Evolutionary conservation across 2,888 invertebrate genomes (phyloP), one percentile per base, ranked within the genome.

Genomic region (Doris montereyensis): DNA sequence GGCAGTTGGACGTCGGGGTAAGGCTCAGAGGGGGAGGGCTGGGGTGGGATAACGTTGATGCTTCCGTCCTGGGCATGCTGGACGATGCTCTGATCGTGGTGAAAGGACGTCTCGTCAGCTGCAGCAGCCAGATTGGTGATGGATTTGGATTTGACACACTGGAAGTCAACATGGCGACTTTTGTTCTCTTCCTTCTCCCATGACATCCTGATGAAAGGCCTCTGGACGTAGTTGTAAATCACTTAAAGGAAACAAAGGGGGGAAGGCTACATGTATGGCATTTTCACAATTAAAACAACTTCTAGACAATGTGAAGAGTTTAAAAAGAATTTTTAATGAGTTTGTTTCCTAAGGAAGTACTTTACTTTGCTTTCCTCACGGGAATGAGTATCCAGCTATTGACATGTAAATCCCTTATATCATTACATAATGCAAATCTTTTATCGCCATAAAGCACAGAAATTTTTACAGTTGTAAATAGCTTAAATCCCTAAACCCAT

Each of bases 141-240:
- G 0, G 97, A 97, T 90, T 99, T 98, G 1, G 97, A 97, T 92
- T 98, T 98, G 77, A 99, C 97, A 90, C 98, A 99, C 93, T 99
- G 97, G 83, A 99, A 99, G 92, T 99, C 99, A 0, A 99, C 99
- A 90, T 99, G 99, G 0, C 99, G 94, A 89, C 97, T 97, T 90
- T 98, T 98, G 0, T 98, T 99, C 89, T 99, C 99, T 89, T 99
- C 99, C 88, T 99, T 99, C 91, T 99, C 99, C 99, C 99, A 99
- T 0, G 97, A 97, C 96, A 97, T 97, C 90, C 98, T 97, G 76
- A 99, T 96, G 92, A 99, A 99, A 0, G 99, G 99, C 0, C 99
- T 93, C 91, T 99, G 99, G 0, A 99, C 99, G 91, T 99, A 99
- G 92, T 99, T 99, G 93, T 99, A 99, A 84, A 99, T 98, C 1